Evolutionary conservation across 2,113 vertebrate genomes (phyloP), one percentile per base, ranked within the genome.

Genomic region (Microcebus lehilahytsara): DNA sequence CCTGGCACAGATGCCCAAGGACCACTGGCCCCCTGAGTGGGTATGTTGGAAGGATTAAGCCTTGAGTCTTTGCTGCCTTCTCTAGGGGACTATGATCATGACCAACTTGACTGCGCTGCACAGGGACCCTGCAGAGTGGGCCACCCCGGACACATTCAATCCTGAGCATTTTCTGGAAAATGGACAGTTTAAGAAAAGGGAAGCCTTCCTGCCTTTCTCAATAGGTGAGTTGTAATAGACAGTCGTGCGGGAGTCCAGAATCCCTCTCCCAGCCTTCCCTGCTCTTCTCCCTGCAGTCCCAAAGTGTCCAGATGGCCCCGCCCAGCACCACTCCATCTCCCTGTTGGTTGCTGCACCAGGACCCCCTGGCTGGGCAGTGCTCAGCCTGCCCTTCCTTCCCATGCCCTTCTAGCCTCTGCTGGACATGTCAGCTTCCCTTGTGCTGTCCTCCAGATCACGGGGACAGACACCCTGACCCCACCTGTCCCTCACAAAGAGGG

Each of bases 151-250:
- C 85, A 97, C 84, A 3, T 99, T 99, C 98, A 99, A 99, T 95
- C 99, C 99, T 0, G 98, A 98, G 60, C 99, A 99, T 96, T 99
- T 99, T 97, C 98, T 99, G 98, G 99, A 99, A 79, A 98, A 99
- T 12, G 99, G 99, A 79, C 98, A 98, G 88, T 99, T 99, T 96
- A 98, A 98, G 90, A 99, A 98, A 95, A 98, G 95, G 83, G 99
- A 99, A 3, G 98, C 98, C 91, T 99, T 99, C 96, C 91, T 99
- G 86, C 99, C 99, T 20, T 99, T 99, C 98, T 99, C 99, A 96
- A 97, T 99, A 98, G 99, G 99, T 99, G 96, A 97, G 92, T 72
- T 95, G 75, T 32, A n/a, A 87, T 78, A 22, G 60, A n/a, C 1
- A 46, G 17, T 34, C 5, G 3, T 22, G 8, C 22, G 23, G 20